Evolutionary conservation across 2,113 vertebrate species (phyloP), one percentile per base, ranked within the genome.

Genomic region (Poecile atricapillus): DNA sequence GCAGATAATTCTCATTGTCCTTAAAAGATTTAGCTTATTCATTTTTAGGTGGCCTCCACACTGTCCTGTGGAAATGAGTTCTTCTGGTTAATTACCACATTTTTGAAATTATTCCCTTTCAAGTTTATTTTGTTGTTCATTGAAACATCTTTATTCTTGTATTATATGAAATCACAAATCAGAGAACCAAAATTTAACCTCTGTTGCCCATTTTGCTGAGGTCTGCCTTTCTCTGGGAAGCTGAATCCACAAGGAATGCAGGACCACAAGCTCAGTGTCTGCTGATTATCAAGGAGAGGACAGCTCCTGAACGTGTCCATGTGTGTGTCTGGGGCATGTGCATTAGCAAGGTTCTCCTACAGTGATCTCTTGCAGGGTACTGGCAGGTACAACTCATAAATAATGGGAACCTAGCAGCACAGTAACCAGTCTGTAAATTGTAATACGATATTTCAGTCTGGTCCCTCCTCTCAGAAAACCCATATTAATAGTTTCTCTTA

Each of bases 181-280:
- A n/a, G 52, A 95, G 55, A 58, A 60, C n/a, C 31, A 93, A 89
- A 94, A 83, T 75, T 64, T 83, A 49, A 60, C 67, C 78, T 90
- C 18, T 81, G 39, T 92, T 91, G 71, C 59, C 83, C 37, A 14
- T 91, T 94, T 59, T 0, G 0, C 71, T 87, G 31, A 83, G 91
- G 16, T 74, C 53, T 93, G 67, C 35, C 52, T 92, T 55, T 87
- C 67, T 77, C 56, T 70, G 79, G 87, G 86, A 95, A 85, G 62
- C 59, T 64, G 78, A 94, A 93, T 97, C 74, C 20, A 31, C 84
- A 78, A 93, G 92, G 93, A 95, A 96, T 94, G 83, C 94, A 96
- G 88, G 69, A 90, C 55, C 41, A 77, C 46, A 60, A 18, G 1
- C 2, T 47, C 64, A 59, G 11, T 47, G 63, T 75, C n/a, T 93